Percentiles rank a stretch among this genome's conserved stretches.
phyloP scores from a whole-genome alignment of 2,888 invertebrate species.

The Ormyrus pomaceus region DNA sequence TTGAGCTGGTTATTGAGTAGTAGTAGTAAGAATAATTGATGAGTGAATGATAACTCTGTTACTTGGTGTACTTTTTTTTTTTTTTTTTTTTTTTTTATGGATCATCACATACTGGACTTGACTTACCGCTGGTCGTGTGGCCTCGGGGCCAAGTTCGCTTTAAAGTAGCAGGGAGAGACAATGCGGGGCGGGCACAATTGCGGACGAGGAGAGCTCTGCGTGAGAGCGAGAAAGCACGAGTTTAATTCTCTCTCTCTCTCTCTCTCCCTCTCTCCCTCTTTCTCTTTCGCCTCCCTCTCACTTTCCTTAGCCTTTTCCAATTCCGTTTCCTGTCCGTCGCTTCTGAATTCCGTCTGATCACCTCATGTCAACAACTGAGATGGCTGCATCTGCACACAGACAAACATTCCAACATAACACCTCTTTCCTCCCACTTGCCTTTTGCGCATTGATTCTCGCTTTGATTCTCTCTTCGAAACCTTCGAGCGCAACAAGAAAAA shows the following conservation, averaged over 20 bases:
- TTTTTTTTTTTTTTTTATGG: conserved; percentile 1
- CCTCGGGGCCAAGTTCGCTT: conserved; percentile 36
- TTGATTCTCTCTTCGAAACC: conserved; percentile 24
- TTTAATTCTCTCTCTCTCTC: conserved; percentile 8
- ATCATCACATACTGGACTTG: conserved; percentile 54
- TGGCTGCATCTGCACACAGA: conserved; percentile 77
- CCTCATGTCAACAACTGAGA: conserved; percentile 74
- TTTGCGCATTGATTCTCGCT: conserved; percentile 23
- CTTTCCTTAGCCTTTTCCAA: conserved; percentile 53
- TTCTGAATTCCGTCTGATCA: conserved; percentile 68
- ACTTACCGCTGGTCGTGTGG: conserved; percentile 51
- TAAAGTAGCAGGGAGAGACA: background rate
- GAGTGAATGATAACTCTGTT: conserved; percentile 39
- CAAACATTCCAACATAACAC: conserved; percentile 77
- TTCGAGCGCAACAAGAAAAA: conserved; percentile 34
- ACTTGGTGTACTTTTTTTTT: conserved; percentile 35
- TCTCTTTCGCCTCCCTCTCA: conserved; percentile 9
- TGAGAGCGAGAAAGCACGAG: conserved; percentile 27
- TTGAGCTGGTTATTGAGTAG: background rate
- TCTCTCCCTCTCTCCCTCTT: conserved; percentile 11
- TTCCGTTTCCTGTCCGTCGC: conserved; percentile 51
- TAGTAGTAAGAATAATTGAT: conserved; percentile 8
- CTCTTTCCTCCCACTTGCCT: conserved; percentile 63
- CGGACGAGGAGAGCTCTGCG: background rate
- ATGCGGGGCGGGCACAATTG: background rate